A percentile compares a stretch with the other conserved stretches of the same genome.
These are phyloP conservation scores for Dicyrtomina minuta DNA, from an alignment of 2,888 invertebrate genomes.

Conservation along the genomic window DNA sequence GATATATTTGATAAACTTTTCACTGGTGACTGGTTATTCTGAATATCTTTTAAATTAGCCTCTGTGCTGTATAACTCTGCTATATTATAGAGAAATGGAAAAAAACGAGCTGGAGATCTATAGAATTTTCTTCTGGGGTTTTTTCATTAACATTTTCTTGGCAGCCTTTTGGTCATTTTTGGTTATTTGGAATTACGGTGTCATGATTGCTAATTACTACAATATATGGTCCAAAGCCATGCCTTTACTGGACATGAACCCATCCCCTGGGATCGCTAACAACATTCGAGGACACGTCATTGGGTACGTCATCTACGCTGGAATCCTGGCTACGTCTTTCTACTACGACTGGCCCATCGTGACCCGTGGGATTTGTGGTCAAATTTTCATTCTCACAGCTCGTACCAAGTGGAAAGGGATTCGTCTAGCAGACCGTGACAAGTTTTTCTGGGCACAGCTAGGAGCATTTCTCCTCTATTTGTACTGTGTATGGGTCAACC, in stretches of 20 bases:
- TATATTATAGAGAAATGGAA: background rate
- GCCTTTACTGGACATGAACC: background rate
- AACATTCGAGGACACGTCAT: background rate
- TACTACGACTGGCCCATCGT: constrained; percentile 5
- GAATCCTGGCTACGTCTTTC: background rate
- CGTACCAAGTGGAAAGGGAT: constrained; percentile 3
- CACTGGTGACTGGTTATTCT: too few relatives aligned
- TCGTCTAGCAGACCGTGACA: background rate
- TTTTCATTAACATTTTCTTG: background rate
- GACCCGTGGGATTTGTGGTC: constrained; percentile 15
- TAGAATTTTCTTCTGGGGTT: background rate
- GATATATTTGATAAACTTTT: too few relatives aligned
- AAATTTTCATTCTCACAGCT: background rate
- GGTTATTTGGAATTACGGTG: background rate
- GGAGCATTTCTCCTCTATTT: background rate
- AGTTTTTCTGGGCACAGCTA: constrained; percentile 1
- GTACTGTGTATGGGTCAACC: constrained; percentile 16
- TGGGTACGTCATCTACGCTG: background rate
- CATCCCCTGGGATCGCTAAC: background rate
- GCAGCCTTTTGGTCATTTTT: background rate
- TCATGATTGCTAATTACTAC: background rate
- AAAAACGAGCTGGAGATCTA: background rate
- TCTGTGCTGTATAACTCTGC: too few relatives aligned
- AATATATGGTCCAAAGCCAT: constrained; percentile 8
- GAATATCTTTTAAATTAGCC: too few relatives aligned